phyloP scores from a whole-genome alignment of 53 echinoderm and acorn worm species.

The Hippasteria phrygiana region DNA sequence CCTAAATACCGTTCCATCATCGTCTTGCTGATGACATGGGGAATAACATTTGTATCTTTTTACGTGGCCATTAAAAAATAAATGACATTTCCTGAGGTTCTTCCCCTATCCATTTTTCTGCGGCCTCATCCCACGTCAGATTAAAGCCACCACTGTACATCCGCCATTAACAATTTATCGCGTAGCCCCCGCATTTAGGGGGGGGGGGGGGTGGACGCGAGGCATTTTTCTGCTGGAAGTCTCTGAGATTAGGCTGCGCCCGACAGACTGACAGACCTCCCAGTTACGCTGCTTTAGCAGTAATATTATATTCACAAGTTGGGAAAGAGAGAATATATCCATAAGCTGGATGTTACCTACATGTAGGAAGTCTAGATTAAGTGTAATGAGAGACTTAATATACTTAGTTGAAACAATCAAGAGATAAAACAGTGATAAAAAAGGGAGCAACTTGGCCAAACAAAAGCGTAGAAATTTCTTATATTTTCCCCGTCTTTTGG shows the following conservation, averaged over 20 bases:
- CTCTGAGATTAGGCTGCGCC: neutral
- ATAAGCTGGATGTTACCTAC: too few relatives aligned
- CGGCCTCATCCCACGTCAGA: conserved; percentile 25
- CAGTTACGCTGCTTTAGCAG: neutral
- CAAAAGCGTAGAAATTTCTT: too few relatives aligned
- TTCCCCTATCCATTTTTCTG: conserved; percentile 40
- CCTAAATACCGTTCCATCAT: neutral
- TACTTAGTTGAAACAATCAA: neutral
- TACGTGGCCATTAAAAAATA: conserved; percentile 80
- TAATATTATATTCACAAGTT: neutral
- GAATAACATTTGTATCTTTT: conserved; percentile 76
- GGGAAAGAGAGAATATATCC: too few relatives aligned
- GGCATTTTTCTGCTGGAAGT: neutral
- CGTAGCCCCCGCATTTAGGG: conserved; percentile 21
- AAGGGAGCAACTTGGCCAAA: too few relatives aligned
- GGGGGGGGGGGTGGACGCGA: neutral
- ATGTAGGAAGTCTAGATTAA: too few relatives aligned
- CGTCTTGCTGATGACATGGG: conserved; percentile 34
- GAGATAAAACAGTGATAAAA: neutral
- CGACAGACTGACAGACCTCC: neutral
- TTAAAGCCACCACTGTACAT: conserved; percentile 16
- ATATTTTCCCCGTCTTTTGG: too few relatives aligned
- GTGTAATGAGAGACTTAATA: neutral
- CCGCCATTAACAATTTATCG: conserved; percentile 41
- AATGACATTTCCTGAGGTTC: conserved; percentile 81